Base-by-base conservation (phyloP, 2,797 vertebrate species). In the Chaetophractus vellerosus region DNA sequence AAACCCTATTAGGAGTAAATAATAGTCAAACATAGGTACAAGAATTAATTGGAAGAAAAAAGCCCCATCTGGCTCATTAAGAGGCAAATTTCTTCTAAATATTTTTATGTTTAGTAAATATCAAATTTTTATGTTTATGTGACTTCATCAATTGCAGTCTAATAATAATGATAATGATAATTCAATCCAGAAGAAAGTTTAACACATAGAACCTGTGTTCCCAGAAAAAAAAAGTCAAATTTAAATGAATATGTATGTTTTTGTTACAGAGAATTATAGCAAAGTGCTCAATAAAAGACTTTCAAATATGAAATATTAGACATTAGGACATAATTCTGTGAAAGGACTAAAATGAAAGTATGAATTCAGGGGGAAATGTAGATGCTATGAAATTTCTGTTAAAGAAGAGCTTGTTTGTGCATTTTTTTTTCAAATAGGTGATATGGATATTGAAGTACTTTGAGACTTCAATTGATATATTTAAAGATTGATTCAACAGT, bases 351-450 rank as follows among this genome's bases (percentile, higher is more conserved):
- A 89, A 86, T 88, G 33, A 63, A 91, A 90, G 21, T 81, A 57
- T 38, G 26, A 64, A 81, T 86, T 94, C 64, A 72, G 82, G 36
- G 18, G 87, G 59, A 75, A 95, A 95, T 74, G 9, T 66, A 75
- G 12, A 64, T 23, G 14, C 64, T 72, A 23, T 52, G 61, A 84
- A 68, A 74, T 74, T 88, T 88, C 31, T 69, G 0, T 83, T 79
- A 50, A 59, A 90, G 24, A 74, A 85, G 36, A 19, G 1, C 41
- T 93, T 72, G 28, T 78, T 87, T 69, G 88, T 81, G n/a, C 31
- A 74, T 88, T 95, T 95, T 90, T 95, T 90, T 91, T 88, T 83
- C 68, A 95, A 95, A 76, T 82, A 52, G 45, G 28, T 93, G 52
- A 38, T 68, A 79, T 11, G 7, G 5, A 36, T 63, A 88, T 75